These are phyloP conservation scores for Pavo muticus DNA, from an alignment of 2,113 vertebrate species.

Conservation along the genomic window DNA sequence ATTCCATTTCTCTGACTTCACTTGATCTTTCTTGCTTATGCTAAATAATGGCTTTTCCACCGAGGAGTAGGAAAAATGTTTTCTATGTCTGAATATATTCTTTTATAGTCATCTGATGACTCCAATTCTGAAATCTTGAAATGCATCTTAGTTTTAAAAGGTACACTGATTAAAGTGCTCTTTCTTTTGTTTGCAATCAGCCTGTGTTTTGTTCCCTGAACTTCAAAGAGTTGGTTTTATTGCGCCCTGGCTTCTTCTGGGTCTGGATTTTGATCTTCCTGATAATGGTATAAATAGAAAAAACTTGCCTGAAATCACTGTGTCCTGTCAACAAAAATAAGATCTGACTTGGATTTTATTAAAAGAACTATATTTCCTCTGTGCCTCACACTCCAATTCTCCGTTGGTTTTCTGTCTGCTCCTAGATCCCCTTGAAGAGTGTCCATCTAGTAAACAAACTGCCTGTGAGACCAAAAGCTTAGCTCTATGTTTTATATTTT, in stretches of 20 bases:
- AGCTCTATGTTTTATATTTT: background rate
- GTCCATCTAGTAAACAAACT: background rate
- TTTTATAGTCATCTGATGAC: background rate
- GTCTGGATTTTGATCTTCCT: conserved; percentile 37
- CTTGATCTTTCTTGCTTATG: background rate
- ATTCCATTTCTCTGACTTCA: background rate
- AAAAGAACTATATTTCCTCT: background rate
- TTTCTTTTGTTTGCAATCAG: conserved; percentile 38
- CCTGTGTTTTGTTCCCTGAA: conserved; percentile 40
- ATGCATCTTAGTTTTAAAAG: conserved; percentile 7
- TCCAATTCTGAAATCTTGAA: conserved; percentile 25
- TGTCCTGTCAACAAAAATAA: conserved; percentile 44
- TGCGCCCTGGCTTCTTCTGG: conserved; percentile 13
- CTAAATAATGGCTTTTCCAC: background rate
- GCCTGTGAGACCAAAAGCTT: background rate
- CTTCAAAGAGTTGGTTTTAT: conserved; percentile 51
- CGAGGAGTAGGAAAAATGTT: background rate
- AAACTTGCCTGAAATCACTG: conserved; percentile 33
- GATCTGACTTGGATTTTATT: conserved; percentile 18
- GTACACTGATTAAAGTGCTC: conserved; percentile 10
- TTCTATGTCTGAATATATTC: background rate
- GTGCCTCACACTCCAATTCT: background rate
- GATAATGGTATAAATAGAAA: conserved; percentile 4
- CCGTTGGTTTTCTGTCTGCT: background rate
- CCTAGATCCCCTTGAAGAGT: background rate